A percentile compares a stretch with the other conserved stretches of the same genome.
These are phyloP conservation scores for Poeciliopsis occidentalis DNA, from an alignment of 2,113 vertebrate genomes.

Conservation along the genomic window DNA sequence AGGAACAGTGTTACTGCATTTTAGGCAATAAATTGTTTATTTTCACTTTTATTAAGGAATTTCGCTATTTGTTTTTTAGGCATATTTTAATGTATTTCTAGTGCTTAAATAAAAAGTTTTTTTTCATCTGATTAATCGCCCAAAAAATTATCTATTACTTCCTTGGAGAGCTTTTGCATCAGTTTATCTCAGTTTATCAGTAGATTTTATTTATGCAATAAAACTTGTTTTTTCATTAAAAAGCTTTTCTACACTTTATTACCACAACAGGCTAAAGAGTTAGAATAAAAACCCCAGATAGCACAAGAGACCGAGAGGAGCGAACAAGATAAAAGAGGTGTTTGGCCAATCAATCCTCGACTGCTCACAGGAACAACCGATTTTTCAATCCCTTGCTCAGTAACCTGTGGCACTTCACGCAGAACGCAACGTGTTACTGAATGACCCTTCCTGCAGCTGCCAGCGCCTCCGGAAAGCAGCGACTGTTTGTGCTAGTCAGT, in stretches of 20 bases:
- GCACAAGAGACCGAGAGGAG: slow-evolving; percentile 11
- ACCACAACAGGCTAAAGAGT: neutral
- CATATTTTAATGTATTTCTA: too few relatives aligned
- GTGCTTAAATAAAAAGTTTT: too few relatives aligned
- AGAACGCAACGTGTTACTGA: slow-evolving; percentile 38
- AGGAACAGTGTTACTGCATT: too few relatives aligned
- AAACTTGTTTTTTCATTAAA: neutral
- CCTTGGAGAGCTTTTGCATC: neutral
- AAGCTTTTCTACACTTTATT: neutral
- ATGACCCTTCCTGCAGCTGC: slow-evolving; percentile 32
- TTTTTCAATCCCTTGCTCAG: slow-evolving; percentile 71
- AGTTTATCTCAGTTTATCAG: neutral
- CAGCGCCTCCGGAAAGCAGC: slow-evolving; percentile 24
- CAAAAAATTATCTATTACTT: too few relatives aligned
- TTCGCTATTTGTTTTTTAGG: too few relatives aligned
- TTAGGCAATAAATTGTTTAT: too few relatives aligned
- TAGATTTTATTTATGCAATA: neutral
- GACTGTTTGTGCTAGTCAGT: slow-evolving; percentile 6
- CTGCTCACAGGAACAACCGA: slow-evolving; percentile 44
- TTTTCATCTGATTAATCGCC: too few relatives aligned
- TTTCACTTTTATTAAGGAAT: too few relatives aligned
- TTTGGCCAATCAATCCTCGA: slow-evolving; percentile 63
- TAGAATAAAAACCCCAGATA: slow-evolving; percentile 15
- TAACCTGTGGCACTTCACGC: slow-evolving; percentile 63
- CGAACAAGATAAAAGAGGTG: slow-evolving; percentile 43